Conservation (phyloP, 2,888 invertebrate species). For the Rapana venosa region DNA sequence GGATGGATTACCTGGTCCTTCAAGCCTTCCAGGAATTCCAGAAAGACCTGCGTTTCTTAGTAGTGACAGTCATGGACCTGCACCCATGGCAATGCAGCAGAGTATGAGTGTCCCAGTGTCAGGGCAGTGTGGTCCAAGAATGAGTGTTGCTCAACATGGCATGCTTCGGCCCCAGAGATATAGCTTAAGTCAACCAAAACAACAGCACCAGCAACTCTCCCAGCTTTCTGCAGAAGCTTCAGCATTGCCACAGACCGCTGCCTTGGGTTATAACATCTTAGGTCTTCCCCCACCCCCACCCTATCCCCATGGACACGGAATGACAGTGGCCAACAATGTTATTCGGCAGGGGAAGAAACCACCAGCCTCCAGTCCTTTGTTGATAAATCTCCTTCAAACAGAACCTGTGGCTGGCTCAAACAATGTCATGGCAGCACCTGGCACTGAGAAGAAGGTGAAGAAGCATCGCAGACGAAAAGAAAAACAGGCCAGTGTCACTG, state of each 20-base stretch:
- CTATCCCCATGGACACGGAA: constrained; percentile 60
- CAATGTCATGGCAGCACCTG: constrained; percentile 51
- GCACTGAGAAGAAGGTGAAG: constrained; percentile 48
- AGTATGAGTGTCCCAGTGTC: constrained; percentile 46
- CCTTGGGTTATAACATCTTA: constrained; percentile 39
- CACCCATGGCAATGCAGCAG: constrained; percentile 43
- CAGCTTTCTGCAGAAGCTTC: constrained; percentile 28
- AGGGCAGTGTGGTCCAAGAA: constrained; percentile 28
- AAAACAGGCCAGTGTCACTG: constrained; percentile 56
- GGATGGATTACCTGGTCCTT: constrained; percentile 30
- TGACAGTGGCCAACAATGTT: constrained; percentile 65
- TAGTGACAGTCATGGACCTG: constrained; percentile 38
- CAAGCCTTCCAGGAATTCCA: constrained; percentile 29
- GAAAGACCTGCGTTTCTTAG: constrained; percentile 34
- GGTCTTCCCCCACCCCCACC: constrained; percentile 71
- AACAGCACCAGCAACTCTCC: constrained; percentile 50
- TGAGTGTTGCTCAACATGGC: constrained; percentile 5
- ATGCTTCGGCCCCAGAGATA: constrained; percentile 49
- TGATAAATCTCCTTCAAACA: constrained; percentile 94
- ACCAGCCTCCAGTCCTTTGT: constrained; percentile 87
- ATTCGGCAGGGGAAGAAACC: constrained; percentile 64
- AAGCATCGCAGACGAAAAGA: constrained; percentile 64
- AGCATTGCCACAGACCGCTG: constrained; percentile 38
- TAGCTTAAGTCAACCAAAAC: constrained; percentile 55
- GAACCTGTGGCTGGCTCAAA: constrained; percentile 80